A percentile compares a stretch with the other conserved stretches of the same genome.
Evolutionary conservation across 1,140 invertebrate species (phyloP).

Genomic region (Acromyrmex heyeri): DNA sequence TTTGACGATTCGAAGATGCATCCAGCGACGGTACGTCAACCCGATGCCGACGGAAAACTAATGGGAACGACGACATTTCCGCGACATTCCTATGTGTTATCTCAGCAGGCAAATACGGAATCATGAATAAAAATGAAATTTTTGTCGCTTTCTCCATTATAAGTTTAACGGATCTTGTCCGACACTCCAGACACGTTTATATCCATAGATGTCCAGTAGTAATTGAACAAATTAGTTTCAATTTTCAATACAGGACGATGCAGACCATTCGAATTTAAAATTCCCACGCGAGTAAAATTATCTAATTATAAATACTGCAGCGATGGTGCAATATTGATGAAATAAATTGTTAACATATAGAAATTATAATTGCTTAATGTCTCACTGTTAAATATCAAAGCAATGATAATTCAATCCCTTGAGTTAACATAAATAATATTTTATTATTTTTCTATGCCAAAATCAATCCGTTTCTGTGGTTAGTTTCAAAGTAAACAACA

Average conservation of each 20-base stretch:
- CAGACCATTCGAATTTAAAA: neutral
- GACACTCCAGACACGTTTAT: neutral
- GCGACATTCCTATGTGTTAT: conserved; percentile 13
- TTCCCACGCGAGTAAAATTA: neutral
- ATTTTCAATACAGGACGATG: neutral
- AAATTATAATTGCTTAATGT: conserved; percentile 3
- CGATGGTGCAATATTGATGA: neutral
- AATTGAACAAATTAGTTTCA: neutral
- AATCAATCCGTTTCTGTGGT: too few species aligned
- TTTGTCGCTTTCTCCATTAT: neutral
- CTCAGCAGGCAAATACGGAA: neutral
- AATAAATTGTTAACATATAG: conserved; percentile 10
- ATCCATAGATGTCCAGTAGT: neutral
- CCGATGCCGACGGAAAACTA: conserved; percentile 24
- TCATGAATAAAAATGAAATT: neutral
- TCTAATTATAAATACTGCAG: neutral
- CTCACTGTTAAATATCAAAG: too few species aligned
- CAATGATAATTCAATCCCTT: too few species aligned
- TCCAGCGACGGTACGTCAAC: neutral
- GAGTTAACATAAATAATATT: too few species aligned
- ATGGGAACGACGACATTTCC: neutral
- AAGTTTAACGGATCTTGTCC: neutral
- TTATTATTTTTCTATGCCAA: too few species aligned
- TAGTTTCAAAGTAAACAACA: too few species aligned
- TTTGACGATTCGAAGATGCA: conserved; percentile 52